Percentiles rank a stretch among this genome's conserved stretches.
Evolutionary conservation across 2,888 invertebrate species (phyloP).

Genomic region (Iselma pallidipennis): DNA sequence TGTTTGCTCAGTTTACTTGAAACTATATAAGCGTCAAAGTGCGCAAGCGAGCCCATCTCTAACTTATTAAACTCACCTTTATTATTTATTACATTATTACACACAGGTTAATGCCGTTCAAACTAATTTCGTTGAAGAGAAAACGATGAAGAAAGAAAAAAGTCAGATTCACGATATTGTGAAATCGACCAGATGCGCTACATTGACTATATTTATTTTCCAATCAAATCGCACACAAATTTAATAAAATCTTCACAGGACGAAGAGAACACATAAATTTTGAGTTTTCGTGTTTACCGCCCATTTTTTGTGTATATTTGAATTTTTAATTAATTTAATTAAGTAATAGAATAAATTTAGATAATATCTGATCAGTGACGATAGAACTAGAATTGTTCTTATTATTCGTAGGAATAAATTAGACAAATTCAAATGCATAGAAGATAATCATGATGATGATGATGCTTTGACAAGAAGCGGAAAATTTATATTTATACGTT

Average conservation of each 20-base stretch:
- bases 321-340: neutral
- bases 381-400: neutral
- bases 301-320: no score
- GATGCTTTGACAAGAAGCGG: no score
- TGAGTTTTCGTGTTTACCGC: neutral
- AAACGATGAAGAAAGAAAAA: neutral
- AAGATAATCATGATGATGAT: no score
- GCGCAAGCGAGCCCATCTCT: conserved; percentile 12
- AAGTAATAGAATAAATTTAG: neutral
- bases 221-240: no score
- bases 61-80: conserved; percentile 24
- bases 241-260: neutral
- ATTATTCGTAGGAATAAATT: neutral
- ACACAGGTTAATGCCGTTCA: neutral
- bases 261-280: neutral
- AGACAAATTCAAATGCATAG: no score
- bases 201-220: neutral
- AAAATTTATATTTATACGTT: no score
- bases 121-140: neutral
- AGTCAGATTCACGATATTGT: no score
- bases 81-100: conserved; percentile 19
- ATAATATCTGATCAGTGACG: neutral
- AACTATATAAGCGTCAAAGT: no score
- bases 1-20: no score
- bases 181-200: neutral